Evolutionary conservation across 1,140 invertebrate genomes (phyloP), one percentile per base, ranked within the genome.

Genomic region (Chlorops oryzae): DNA sequence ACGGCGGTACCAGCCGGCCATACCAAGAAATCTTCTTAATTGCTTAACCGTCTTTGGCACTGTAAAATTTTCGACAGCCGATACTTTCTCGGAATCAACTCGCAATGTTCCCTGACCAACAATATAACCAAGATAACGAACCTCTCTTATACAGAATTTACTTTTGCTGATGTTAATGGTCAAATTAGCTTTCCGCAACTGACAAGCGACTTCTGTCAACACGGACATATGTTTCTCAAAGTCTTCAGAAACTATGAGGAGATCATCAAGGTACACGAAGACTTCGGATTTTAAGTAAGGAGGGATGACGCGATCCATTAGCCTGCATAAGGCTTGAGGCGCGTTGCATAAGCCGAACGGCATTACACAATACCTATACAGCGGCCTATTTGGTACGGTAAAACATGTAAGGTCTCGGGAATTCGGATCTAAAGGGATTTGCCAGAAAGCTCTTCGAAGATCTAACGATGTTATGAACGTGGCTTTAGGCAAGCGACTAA

Each of bases 1-100:
- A 5, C 59, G 40, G 9, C 69, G 47, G 50, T 75, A 75, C 54
- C 72, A 76, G 4, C 61, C 60, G 1, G 68, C 58, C 40, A 77
- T 62, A 2, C 74, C 76, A 5, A 75, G 55, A 52, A 78, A 76
- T 32, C 67, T 44, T 24, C 62, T 43, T 3, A 66, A 50, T 35
- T 65, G 58, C 18, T 58, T 62, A 0, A 51, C 39, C 0, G 52
- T 63, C 45, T 43, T 59, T 3, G 63, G 64, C 12, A 54, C 5
- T 20, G 59, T 59, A 5, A 60, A 47, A 35, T 58, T 59, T 3
- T 37, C 21, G 18, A 70, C 35, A 21, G 23, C 18, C 9, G 10
- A 18, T 6, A 43, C 21, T 15, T 43, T 43, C 5, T 43, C 41
- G 20, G 41, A 22, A 12, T 43, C 41, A 12, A 12, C 24, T 15